Base-by-base conservation (phyloP, 2,797 vertebrate genomes). In the Menidia menidia region DNA sequence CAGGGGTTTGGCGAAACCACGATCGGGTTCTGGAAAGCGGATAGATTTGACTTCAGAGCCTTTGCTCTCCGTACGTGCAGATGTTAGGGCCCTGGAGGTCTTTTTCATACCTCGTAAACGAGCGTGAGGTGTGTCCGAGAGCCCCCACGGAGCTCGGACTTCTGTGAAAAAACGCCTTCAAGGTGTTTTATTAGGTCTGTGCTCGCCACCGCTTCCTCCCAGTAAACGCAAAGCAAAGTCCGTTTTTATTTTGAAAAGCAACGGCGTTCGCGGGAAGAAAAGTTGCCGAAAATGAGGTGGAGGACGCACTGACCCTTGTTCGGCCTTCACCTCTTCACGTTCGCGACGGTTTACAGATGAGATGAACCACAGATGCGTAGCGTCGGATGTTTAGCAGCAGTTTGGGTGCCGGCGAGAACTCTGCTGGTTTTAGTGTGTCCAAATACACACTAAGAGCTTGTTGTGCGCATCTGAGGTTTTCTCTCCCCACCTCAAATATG, bases 131-230 rank as follows among this genome's bases (percentile, higher is more conserved):
- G 63, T 35, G 72, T 64, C 43, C 53, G 71, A 71, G 45, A 25
- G 63, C 56, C 55, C 53, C 60, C 25, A 25, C 4, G 8, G 62
- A 68, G 75, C 50, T 31, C 53, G 3, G 63, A 71, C 74, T 68
- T 78, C 73, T 47, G 6, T 43, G 19, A 66, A 71, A 66, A 71
- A 52, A 64, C 25, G 71, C 54, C 77, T 80, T 80, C 55, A 71
- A 65, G 57, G 74, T 44, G 50, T 75, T 82, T 25, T 74, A 81
- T 77, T 71, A 70, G 53, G 44, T 57, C 67, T 66, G 69, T 1
- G n/a, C 55, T 1, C 4, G 79, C 87, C 63, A 84, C 45, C 10
- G 3, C 83, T 82, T 86, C 80, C 85, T 78, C 39, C 58, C 35
- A 13, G 56, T 77, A 68, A 68, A 85, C 53, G 5, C 47, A n/a